Base-by-base conservation (phyloP, 2,113 vertebrate species). In the Microtus pennsylvanicus region DNA sequence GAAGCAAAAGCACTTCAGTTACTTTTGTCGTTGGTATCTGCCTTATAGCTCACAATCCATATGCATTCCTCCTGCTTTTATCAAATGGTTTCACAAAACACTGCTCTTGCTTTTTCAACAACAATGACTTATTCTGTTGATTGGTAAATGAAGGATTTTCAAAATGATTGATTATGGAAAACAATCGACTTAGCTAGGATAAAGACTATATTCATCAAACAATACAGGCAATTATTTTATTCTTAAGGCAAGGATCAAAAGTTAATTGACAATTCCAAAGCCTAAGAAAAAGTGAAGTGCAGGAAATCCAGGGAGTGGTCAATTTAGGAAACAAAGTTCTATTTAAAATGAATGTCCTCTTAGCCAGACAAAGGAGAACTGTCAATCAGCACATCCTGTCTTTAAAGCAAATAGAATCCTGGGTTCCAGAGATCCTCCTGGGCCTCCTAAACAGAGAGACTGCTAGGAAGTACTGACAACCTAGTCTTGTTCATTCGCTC, bases 51-150 rank as follows among this genome's bases (percentile, higher is more conserved):
- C 70, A 88, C 5, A 58, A 1, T 78, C 13, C 70, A 45, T 4
- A 52, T 28, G 21, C 26, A 28, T 83, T 80, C 24, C 65, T 88
- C 89, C 50, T 16, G 8, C 45, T 50, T 33, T n/a, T 85, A 72
- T 45, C 50, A 89, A 93, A 89, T 65, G 63, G 45, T 81, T 96
- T 35, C 28, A 38, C 30, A 96, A 87, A 92, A n/a, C 47, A 88
- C 19, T 21, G 58, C 74, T 55, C 17, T 38, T 77, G 61, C 35
- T 55, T 91, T 93, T 33, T 87, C 30, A 83, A 95, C 63, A 78
- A 69, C 8, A 89, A 55, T 26, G 45, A 80, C 50, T 82, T 11
- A 81, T 30, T 72, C 5, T 82, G 93, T n/a, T 45, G 16, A 86
- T 3, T 87, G 19, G 33, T 69, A 75, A 95, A 89, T 22, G 42